These are phyloP conservation scores for Caenorhabditis uteleia DNA, from an alignment of 2,888 invertebrate species.

Conservation along the genomic window DNA sequence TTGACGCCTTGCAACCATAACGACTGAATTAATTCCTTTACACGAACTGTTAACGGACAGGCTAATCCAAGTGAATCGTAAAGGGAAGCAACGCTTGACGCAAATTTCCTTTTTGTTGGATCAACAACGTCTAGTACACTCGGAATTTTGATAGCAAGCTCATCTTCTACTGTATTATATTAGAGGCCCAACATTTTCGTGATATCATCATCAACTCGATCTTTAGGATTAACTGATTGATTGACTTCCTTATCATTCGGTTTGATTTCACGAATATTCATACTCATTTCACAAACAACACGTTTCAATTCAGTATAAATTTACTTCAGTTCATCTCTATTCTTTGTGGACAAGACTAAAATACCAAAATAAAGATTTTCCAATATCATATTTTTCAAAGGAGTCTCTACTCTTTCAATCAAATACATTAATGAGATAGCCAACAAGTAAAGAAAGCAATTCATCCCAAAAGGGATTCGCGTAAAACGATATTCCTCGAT, in stretches of 20 bases:
- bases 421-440: slow-evolving; percentile 18
- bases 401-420: too few species aligned
- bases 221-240: background rate
- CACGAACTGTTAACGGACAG: slow-evolving; percentile 1
- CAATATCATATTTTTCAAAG: slow-evolving; percentile 1
- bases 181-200: slow-evolving; percentile 3
- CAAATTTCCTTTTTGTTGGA: background rate
- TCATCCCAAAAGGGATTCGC: slow-evolving; percentile 45
- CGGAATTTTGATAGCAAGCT: background rate
- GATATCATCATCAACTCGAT: too few species aligned
- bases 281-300: background rate
- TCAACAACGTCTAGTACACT: background rate
- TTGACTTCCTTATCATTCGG: background rate
- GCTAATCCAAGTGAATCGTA: slow-evolving; percentile 1
- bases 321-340: background rate
- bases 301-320: too few species aligned
- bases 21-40: slow-evolving; percentile 2
- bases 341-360: background rate
- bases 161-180: background rate
- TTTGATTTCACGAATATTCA: background rate
- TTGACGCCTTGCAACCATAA: background rate
- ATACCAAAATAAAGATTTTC: slow-evolving; percentile 1
- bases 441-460: slow-evolving; percentile 35
- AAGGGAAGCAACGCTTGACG: background rate
- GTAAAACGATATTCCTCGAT: slow-evolving; percentile 32